Conservation (phyloP, 2,797 vertebrate genomes). For the Gouania willdenowi region DNA sequence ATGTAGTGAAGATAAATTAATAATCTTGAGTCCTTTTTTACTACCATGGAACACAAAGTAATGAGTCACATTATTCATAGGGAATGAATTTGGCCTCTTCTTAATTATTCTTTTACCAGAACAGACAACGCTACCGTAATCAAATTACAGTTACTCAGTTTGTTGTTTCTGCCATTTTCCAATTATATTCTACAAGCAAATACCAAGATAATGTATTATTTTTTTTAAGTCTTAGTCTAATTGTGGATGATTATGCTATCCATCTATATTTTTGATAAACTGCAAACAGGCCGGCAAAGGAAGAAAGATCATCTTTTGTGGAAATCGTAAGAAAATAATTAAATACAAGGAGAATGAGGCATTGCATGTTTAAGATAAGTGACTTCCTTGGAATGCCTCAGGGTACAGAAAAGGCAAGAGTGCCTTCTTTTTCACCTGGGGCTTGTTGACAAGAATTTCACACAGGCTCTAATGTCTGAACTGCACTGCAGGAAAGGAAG, state of each 20-base stretch:
- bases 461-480: conserved; percentile 45
- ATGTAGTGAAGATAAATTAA: conserved; percentile 17
- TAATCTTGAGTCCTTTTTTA: conserved; percentile 18
- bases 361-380: conserved; percentile 19
- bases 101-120: conserved; percentile 34
- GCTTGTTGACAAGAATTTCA: conserved; percentile 58
- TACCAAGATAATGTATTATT: no score
- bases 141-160: conserved; percentile 40
- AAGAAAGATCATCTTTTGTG: conserved; percentile 31
- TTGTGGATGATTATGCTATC: conserved; percentile 50
- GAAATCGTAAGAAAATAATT: not conserved
- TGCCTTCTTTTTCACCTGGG: conserved; percentile 35
- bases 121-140: conserved; percentile 30
- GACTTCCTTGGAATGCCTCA: conserved; percentile 13
- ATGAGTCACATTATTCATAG: conserved; percentile 13
- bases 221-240: no score
- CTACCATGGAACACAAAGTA: conserved; percentile 6
- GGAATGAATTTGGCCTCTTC: conserved; percentile 12
- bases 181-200: conserved; percentile 33
- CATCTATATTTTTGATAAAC: conserved; percentile 65
- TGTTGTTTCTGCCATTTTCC: conserved; percentile 28
- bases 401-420: conserved; percentile 13
- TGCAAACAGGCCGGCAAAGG: conserved; percentile 42
- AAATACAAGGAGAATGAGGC: conserved; percentile 24
- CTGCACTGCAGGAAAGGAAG: conserved; percentile 29